Evolutionary conservation across 2,888 invertebrate species (phyloP), one percentile per base, ranked within the genome.

Genomic region (Agonopterix arenella): DNA sequence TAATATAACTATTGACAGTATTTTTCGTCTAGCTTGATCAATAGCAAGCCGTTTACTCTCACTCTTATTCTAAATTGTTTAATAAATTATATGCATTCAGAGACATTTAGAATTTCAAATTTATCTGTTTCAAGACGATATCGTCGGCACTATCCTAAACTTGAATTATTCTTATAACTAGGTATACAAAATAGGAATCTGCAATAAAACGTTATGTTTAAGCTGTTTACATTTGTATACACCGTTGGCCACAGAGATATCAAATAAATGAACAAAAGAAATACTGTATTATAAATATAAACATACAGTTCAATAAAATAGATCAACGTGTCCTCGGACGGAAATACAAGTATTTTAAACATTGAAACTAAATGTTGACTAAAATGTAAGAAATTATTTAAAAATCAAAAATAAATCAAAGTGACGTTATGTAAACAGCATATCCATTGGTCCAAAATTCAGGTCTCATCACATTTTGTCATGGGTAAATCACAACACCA

Each of bases 161-260:
- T 70, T 72, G 71, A 70, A 69, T 81, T 78, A 80, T 74, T 66
- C 84, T 84, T 85, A 84, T 53, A 79, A 63, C 79, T 84, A 85
- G 59, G 64, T 76, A 66, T 80, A 84, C 67, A 84, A 84, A 82
- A 82, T 79, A 88, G 86, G 88, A 88, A 88, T 88, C 88, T 88
- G 88, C 88, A 88, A 88, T 86, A 80, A 76, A 74, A 68, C 53
- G 60, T 63, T 45, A 43, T 43, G 40, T 40, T 40, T n/a, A 56
- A 60, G 56, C 57, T 56, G 54, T 51, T 56, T 54, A 55, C 50
- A 50, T 44, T 44, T 43, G 11, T 46, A 37, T 5, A 45, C 40
- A 49, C 40, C 40, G 28, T 50, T 53, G 46, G 44, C 48, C 46
- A 44, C 38, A 44, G 36, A 28, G 37, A 36, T 41, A 46, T 28